phyloP scores from a whole-genome alignment of 2,888 invertebrate species.

The Eristalis tenax region DNA sequence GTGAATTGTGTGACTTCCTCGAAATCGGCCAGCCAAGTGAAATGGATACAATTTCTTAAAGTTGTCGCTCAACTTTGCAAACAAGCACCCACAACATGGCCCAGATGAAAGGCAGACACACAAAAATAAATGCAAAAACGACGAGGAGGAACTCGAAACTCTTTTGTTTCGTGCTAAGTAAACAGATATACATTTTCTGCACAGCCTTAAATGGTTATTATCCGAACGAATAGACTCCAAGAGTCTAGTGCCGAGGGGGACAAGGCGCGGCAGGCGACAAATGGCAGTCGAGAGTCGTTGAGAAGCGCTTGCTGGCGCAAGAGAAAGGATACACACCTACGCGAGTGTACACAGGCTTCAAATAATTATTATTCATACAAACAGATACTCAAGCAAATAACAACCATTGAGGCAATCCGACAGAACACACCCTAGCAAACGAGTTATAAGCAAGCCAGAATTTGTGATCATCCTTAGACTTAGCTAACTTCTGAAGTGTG shows the following conservation, averaged over 20 bases:
- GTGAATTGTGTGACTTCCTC: slow-evolving; percentile 9
- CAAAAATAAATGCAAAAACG: not conserved
- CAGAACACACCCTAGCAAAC: not conserved
- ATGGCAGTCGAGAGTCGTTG: too few relatives aligned
- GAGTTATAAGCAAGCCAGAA: not conserved
- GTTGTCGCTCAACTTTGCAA: slow-evolving; percentile 6
- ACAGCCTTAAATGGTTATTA: slow-evolving; percentile 1
- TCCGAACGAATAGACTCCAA: not conserved
- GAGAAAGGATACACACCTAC: too few relatives aligned
- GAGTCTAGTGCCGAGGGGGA: not conserved
- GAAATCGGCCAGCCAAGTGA: not conserved
- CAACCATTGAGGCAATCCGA: not conserved
- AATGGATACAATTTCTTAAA: slow-evolving; percentile 20
- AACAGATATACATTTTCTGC: slow-evolving; percentile 16
- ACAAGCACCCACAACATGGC: slow-evolving; percentile 14
- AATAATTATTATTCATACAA: slow-evolving; percentile 8
- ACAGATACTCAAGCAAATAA: slow-evolving; percentile 9
- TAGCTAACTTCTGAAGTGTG: too few relatives aligned
- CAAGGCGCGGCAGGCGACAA: not conserved
- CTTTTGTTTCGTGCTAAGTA: slow-evolving; percentile 33
- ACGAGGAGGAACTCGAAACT: slow-evolving; percentile 6
- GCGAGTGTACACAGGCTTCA: not conserved
- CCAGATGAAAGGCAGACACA: not conserved
- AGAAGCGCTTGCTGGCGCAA: not conserved
- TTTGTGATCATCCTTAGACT: not conserved